Evolutionary conservation across 1,140 invertebrate species (phyloP).

Genomic region (Linepithema humile): DNA sequence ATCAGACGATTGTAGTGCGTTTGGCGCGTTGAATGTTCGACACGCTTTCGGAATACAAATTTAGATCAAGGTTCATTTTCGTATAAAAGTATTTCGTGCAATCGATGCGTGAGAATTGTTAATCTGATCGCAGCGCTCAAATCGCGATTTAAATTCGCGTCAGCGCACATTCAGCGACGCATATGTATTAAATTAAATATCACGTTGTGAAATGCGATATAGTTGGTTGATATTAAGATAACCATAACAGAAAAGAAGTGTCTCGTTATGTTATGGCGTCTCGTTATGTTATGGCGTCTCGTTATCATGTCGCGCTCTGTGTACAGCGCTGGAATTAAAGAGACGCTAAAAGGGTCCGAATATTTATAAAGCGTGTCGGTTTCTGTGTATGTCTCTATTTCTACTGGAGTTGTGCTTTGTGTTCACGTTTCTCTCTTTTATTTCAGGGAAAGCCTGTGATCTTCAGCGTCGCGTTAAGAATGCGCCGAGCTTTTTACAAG

Average conservation of each 20-base stretch:
- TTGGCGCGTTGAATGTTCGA: neutral
- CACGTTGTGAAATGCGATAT: neutral
- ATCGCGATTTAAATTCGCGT: too few relatives aligned
- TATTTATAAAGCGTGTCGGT: constrained; percentile 36
- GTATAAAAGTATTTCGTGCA: too few relatives aligned
- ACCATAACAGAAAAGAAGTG: neutral
- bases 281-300: neutral
- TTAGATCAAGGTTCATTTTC: too few relatives aligned
- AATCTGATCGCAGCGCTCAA: too few relatives aligned
- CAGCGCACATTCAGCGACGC: neutral
- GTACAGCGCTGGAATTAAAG: constrained; percentile 16
- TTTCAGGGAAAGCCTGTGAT: neutral
- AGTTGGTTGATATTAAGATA: constrained; percentile 15
- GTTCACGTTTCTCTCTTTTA: neutral
- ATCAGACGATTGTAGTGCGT: neutral
- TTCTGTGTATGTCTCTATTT: constrained; percentile 16
- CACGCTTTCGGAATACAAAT: neutral
- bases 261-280: neutral
- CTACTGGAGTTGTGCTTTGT: constrained; percentile 11
- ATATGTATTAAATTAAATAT: constrained; percentile 4
- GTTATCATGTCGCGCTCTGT: neutral
- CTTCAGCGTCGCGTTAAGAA: neutral
- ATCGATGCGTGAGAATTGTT: too few relatives aligned
- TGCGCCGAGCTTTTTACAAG: neutral
- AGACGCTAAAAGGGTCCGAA: constrained; percentile 21